Conservation (phyloP, 2,797 vertebrate species). For the Peromyscus aztecus region DNA sequence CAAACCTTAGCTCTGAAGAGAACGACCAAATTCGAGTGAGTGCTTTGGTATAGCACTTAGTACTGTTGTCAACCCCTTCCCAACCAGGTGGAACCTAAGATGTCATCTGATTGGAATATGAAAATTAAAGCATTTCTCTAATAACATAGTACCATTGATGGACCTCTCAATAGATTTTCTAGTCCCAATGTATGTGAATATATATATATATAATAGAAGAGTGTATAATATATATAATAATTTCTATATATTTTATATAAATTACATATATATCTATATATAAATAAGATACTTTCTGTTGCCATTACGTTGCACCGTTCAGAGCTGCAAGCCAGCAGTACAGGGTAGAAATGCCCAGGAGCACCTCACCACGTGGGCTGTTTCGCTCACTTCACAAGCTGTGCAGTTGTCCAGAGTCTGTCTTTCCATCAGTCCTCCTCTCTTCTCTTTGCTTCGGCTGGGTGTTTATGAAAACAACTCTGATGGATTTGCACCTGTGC, state of each 20-base stretch:
- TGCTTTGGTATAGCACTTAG: constrained; percentile 68
- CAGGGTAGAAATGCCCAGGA: constrained; percentile 82
- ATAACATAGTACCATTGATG: constrained; percentile 85
- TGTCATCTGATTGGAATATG: constrained; percentile 81
- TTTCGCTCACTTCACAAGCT: constrained; percentile 73
- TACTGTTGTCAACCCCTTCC: constrained; percentile 78
- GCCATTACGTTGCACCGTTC: constrained; percentile 81
- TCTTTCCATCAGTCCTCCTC: constrained; percentile 80
- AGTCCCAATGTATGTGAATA: constrained; percentile 79
- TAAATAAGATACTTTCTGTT: constrained; percentile 89
- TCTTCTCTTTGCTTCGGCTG: constrained; percentile 79
- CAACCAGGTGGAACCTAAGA: constrained; percentile 80
- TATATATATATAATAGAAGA: constrained; percentile 88
- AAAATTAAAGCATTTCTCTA: constrained; percentile 87
- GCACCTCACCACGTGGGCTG: constrained; percentile 64
- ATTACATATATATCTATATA: constrained; percentile 91
- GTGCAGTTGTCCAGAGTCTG: constrained; percentile 76
- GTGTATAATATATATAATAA: constrained; percentile 88
- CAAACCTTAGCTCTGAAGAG: constrained; percentile 72
- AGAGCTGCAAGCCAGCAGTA: constrained; percentile 81
- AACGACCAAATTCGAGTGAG: constrained; percentile 64
- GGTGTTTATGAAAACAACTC: constrained; percentile 86
- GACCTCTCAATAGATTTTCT: constrained; percentile 87
- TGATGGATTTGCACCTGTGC: constrained; percentile 91
- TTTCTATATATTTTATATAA: constrained; percentile 91